Base-by-base conservation (phyloP, 1,140 invertebrate genomes). In the Portunus trituberculatus region DNA sequence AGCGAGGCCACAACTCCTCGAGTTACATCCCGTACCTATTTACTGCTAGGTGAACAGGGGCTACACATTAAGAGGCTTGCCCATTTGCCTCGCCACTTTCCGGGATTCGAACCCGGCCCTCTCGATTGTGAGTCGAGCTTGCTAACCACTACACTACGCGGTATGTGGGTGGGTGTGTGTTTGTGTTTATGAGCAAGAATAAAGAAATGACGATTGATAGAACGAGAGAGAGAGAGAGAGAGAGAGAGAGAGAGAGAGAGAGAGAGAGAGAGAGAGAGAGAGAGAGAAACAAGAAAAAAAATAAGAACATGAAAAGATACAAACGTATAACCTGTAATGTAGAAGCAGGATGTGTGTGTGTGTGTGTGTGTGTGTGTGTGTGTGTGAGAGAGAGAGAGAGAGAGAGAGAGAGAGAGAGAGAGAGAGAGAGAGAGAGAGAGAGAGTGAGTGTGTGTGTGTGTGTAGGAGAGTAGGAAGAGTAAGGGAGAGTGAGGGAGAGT, bases 131-230 rank as follows among this genome's bases (percentile, higher is more conserved):
- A n/a, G n/a, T n/a, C n/a, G n/a, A n/a, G n/a, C n/a, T n/a, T n/a
- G n/a, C n/a, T n/a, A n/a, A n/a, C n/a, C n/a, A n/a, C n/a, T n/a
- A n/a, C n/a, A n/a, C n/a, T n/a, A n/a, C n/a, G n/a, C n/a, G n/a
- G 39, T 39, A 6, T 39, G 1, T 39, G 39, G 1, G 39, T 39
- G 39, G 1, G 39, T 39, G 39, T 39, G 1, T 39, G 39, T 39
- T 1, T 39, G 39, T 39, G 39, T 39, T 39, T 39, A 39, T 28
- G 14, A 8, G 45, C 83, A 84, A 39, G 88, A 84, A 87, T 28
- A 87, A 84, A 87, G 92, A 93, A 45, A 31, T 20, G 45, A 48
- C 29, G 39, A 29, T 83, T 14, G 83, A 87, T 28, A 46, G 31
- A 29, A 31, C 28, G 25, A 59, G 84, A 59, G 32, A 87, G 45